Conservation (phyloP, 2,113 vertebrate genomes). For the Hirundichthys speculiger region DNA sequence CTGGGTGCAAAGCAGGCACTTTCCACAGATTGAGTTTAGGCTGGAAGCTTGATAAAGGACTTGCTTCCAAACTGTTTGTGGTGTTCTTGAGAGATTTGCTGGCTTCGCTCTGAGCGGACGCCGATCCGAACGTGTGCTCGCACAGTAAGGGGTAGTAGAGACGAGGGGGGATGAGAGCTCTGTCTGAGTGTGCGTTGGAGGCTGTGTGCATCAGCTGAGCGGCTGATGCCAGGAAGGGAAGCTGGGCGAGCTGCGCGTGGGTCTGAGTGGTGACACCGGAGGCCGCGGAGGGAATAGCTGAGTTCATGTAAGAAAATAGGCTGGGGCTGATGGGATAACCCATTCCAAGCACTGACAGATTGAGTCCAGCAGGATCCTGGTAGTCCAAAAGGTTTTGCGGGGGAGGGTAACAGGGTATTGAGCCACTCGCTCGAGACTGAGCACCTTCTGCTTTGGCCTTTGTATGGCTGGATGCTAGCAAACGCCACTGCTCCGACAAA, state of each 20-base stretch:
- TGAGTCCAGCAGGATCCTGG: constrained; percentile 87
- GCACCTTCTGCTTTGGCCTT: constrained; percentile 74
- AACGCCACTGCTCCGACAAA: constrained; percentile 88
- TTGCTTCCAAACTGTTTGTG: constrained; percentile 56
- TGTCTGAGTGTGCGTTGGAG: constrained; percentile 75
- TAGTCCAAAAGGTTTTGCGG: constrained; percentile 85
- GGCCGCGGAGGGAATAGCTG: constrained; percentile 77
- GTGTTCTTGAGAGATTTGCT: constrained; percentile 75
- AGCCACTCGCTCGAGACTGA: constrained; percentile 67
- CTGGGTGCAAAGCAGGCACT: constrained; percentile 80
- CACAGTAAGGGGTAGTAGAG: constrained; percentile 95
- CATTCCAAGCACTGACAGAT: constrained; percentile 90
- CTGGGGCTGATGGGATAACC: constrained; percentile 88
- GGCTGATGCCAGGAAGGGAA: constrained; percentile 90
- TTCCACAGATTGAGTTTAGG: constrained; percentile 85
- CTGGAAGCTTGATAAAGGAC: constrained; percentile 67
- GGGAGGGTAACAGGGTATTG: constrained; percentile 88
- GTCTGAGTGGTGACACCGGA: constrained; percentile 63
- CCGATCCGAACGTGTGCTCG: constrained; percentile 82
- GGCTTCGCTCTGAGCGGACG: constrained; percentile 58
- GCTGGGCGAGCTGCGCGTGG: constrained; percentile 83
- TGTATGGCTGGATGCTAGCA: constrained; percentile 77
- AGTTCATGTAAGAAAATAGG: constrained; percentile 92
- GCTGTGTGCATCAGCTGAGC: constrained; percentile 86
- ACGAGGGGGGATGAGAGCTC: constrained; percentile 81